A percentile compares a stretch with the other conserved stretches of the same genome.
These are phyloP conservation scores for Lytechinus variegatus DNA, from an alignment of 35 echinoderm and acorn worm species.

Conservation along the genomic window DNA sequence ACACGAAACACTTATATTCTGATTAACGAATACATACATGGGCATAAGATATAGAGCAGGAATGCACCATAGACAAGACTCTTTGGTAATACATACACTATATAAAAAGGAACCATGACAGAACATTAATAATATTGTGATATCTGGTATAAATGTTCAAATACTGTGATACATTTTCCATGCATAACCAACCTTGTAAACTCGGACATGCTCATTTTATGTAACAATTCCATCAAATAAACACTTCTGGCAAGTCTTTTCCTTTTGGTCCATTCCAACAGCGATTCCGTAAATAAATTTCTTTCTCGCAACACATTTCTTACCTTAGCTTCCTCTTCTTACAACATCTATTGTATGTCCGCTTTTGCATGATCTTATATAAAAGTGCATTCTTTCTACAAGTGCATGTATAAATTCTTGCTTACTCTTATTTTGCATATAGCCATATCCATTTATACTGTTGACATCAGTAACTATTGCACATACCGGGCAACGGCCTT, in stretches of 20 bases:
- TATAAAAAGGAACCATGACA: not conserved
- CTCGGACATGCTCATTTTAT: not conserved
- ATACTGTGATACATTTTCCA: not conserved
- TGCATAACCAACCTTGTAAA: not conserved
- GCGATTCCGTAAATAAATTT: no score
- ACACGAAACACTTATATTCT: not conserved
- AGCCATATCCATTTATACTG: not conserved
- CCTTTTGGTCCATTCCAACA: not conserved
- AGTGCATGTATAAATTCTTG: not conserved
- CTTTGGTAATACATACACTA: not conserved
- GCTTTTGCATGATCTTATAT: not conserved
- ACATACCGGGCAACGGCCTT: not conserved
- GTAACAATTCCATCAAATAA: not conserved
- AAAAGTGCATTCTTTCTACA: not conserved
- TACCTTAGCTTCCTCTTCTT: not conserved
- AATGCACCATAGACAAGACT: not conserved
- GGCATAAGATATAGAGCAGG: not conserved
- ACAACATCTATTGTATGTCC: not conserved
- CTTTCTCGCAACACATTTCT: not conserved
- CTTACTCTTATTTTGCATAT: not conserved
- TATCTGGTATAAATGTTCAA: not conserved
- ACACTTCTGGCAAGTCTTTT: not conserved
- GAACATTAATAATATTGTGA: not conserved
- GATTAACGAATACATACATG: not conserved
- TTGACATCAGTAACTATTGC: slow-evolving; percentile 3